Base-by-base conservation (phyloP, 92 coral and sea anemone genomes). In the Bergia puertoricense region DNA sequence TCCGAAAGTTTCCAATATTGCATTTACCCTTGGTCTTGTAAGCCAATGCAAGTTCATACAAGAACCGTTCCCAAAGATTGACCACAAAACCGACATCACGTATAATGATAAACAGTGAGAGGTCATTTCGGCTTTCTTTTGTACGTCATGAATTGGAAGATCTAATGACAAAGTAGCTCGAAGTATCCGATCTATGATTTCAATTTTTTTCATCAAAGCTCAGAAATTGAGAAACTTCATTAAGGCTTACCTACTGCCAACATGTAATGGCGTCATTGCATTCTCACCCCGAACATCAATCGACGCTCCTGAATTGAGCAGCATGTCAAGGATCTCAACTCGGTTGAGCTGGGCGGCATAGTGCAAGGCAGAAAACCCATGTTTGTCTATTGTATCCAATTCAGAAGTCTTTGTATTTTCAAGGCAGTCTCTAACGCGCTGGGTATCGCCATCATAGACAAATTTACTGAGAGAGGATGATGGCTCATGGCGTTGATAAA, bases 271-370 rank as follows among this genome's bases (percentile, higher is more conserved):
- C 7, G 87, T 84, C 79, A 84, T 69, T 3, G 87, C 87, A 84
- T 43, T 71, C 6, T 71, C 87, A 30, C 78, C 87, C 15, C 42
- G 66, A n/a, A 45, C 36, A 39, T 84, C 87, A 5, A 84, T 20
- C 20, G 79, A 44, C 30, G 87, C 87, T 84, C 79, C 87, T 22
- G 87, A 23, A 11, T 84, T 39, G 15, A 84, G n/a, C 87, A 84
- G 56, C 78, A 84, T 48, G 23, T 84, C 71, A 0, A 84, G 87
- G 36, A 84, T 71, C 54, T 84, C 87, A 36, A 84, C 87, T 45
- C 87, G 87, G 67, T 84, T 84, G 9, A 84, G 79, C 66, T 84
- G 87, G 3, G 87, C 87, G 37, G 87, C 87, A 23, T 84, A 84
- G 44, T 84, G 87, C 16, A 84, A 79, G 23, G 87, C 87, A 8